Percentiles rank a stretch among this genome's conserved stretches.
phyloP scores from a whole-genome alignment of 2,888 invertebrate species.

The Monoplex corrugatus region DNA sequence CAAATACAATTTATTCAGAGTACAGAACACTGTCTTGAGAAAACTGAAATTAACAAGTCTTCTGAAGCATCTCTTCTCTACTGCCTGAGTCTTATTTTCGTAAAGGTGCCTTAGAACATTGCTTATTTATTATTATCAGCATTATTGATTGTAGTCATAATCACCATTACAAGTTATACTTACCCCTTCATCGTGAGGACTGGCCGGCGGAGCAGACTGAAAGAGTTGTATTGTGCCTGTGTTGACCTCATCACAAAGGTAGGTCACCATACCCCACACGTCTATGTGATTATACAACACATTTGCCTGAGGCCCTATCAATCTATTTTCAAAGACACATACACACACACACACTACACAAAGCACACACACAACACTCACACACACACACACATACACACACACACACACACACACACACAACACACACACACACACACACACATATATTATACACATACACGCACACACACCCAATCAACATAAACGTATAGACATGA shows the following conservation, averaged over 20 bases:
- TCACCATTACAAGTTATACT: background rate
- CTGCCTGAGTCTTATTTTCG: background rate
- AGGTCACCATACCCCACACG: conserved; percentile 68
- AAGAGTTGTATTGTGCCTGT: conserved; percentile 70
- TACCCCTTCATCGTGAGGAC: conserved; percentile 50
- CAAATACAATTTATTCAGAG: too few relatives aligned
- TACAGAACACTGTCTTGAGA: too few relatives aligned
- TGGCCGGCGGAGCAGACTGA: conserved; percentile 64
- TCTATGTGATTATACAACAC: conserved; percentile 66
- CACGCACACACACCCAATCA: conserved; percentile 6
- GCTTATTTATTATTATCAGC: background rate
- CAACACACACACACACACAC: background rate
- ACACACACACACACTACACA: background rate
- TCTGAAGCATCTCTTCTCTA: too few relatives aligned
- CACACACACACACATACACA: background rate
- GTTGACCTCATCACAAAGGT: conserved; percentile 70
- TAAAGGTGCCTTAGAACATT: background rate
- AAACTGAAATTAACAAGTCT: too few relatives aligned
- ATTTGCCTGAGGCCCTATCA: conserved; percentile 67
- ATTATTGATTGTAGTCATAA: background rate
- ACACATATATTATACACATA: background rate
- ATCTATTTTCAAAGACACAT: conserved; percentile 51
- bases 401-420: background rate
- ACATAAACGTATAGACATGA: too few relatives aligned
- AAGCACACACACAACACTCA: background rate